Base-by-base conservation (phyloP, 37 sponge, comb jelly and placozoan genomes). In the Chondrosia reniformis region DNA sequence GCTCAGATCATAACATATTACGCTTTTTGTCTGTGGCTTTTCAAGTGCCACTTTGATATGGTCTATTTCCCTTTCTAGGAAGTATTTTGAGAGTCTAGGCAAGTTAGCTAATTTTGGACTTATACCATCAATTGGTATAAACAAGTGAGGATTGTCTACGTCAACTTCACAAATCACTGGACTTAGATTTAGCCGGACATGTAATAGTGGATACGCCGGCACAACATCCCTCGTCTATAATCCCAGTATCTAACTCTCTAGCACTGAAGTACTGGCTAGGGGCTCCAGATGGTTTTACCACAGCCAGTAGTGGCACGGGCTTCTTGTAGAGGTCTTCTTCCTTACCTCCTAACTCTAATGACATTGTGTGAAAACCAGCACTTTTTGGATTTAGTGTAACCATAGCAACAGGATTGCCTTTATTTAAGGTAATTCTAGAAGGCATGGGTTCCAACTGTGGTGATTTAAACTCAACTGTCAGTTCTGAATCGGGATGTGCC, bases 51-150 rank as follows among this genome's bases (percentile, higher is more conserved):
- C 44, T 17, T 31, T 8, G 2, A 37, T 33, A 3, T 40, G 39
- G n/a, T 59, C 61, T 3, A 44, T 42, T 13, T 42, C 24, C 24
- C 21, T 34, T 1, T 69, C 72, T 39, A 69, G 24, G 1, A 69
- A 44, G 2, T 69, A 22, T 34, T 39, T 69, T 69, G 92, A 81
- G 13, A 91, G 25, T 32, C 65, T 37, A 37, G 92, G 87, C 33
- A 91, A 63, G 78, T 91, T 91, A 9, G 72, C 19, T 2, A 91
- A 39, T 34, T 46, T 30, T 34, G 92, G 92, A 32, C 64, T 57
- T 34, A 71, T 84, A 17, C 57, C 72, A 55, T 86, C 81, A 73
- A 91, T 36, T 13, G 92, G 87, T 64, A 31, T 77, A 41, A 91
- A 91, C 8, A 76, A 2, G n/a, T 74, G 67, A 8, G 83, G 39